Conservation (phyloP, 2,113 vertebrate genomes). For the Bubo blakistoni region DNA sequence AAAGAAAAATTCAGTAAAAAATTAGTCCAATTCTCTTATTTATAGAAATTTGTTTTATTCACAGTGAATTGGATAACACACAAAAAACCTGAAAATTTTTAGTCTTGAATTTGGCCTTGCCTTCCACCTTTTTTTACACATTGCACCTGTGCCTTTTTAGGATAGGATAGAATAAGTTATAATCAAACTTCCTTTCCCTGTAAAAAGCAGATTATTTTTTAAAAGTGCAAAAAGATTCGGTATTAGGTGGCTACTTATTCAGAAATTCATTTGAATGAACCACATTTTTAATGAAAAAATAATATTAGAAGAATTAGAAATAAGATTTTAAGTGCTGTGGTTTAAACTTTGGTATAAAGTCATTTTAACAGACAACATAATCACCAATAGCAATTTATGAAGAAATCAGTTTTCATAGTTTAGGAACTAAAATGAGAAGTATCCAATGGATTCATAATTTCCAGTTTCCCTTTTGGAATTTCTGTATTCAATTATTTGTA, state of each 20-base stretch:
- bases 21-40: neutral
- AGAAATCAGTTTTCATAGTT: neutral
- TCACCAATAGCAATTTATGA: neutral
- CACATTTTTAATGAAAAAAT: neutral
- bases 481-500: conserved; percentile 16
- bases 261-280: neutral
- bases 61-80: neutral
- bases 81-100: neutral
- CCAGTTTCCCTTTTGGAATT: conserved; percentile 1
- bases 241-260: neutral
- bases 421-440: neutral
- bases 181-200: neutral
- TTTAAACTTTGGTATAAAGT: neutral
- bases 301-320: neutral
- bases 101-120: neutral
- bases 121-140: neutral
- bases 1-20: neutral
- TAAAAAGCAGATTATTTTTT: neutral
- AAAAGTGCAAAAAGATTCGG: neutral
- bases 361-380: neutral
- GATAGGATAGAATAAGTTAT: neutral
- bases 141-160: neutral
- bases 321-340: neutral
- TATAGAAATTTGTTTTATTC: neutral
- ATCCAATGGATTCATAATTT: neutral